Evolutionary conservation across 2,113 vertebrate genomes (phyloP).

Genomic region (Thamnophis sirtalis): DNA sequence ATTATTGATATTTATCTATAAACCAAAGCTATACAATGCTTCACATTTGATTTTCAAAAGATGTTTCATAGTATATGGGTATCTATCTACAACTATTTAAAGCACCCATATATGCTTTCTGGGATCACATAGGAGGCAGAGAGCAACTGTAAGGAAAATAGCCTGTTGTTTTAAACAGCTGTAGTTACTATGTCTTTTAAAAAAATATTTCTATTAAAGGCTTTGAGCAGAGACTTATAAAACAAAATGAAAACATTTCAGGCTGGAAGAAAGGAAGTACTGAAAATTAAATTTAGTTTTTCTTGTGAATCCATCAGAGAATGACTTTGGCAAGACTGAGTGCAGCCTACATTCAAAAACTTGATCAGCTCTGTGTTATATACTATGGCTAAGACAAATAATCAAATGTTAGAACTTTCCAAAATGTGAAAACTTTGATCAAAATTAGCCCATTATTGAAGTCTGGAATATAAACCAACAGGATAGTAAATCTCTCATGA

Average conservation of each 20-base stretch:
- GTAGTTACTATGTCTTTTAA: not conserved
- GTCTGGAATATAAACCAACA: not conserved
- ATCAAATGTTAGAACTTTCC: not conserved
- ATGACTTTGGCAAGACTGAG: not conserved
- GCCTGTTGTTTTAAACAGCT: not conserved
- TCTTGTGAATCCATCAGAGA: not conserved
- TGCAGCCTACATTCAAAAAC: not conserved
- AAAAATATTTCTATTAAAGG: not conserved
- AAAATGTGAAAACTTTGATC: not conserved
- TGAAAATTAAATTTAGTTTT: not conserved
- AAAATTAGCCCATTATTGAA: not conserved
- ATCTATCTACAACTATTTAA: not conserved
- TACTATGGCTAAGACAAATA: not conserved
- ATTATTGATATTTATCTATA: not conserved
- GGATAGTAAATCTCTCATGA: not conserved
- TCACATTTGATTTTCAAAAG: not conserved
- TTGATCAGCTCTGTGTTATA: not conserved
- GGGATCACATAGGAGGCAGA: not conserved
- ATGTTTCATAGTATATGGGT: not conserved
- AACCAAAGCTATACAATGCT: not conserved
- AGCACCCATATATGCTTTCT: not conserved
- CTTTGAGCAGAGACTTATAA: not conserved
- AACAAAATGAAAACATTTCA: not conserved
- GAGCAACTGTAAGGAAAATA: not conserved
- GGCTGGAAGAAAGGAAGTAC: not conserved